Evolutionary conservation across 1,140 invertebrate species (phyloP).

Genomic region (Achroia grisella): DNA sequence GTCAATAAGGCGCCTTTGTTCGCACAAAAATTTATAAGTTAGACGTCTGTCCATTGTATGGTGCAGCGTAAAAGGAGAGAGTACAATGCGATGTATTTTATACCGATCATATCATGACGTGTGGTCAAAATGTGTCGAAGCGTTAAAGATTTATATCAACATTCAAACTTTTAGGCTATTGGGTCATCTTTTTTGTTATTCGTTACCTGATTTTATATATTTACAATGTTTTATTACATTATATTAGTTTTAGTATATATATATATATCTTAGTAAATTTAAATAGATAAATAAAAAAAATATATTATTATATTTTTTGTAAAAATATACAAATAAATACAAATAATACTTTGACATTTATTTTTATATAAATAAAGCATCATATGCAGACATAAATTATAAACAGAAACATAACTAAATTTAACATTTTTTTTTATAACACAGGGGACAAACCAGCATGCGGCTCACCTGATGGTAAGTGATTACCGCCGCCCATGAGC

Average conservation of each 20-base stretch:
- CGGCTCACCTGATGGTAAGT: no score
- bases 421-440: no score
- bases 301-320: no score
- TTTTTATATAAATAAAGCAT: neutral
- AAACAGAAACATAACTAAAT: no score
- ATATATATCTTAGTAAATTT: neutral
- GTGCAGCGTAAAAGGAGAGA: conserved; percentile 27
- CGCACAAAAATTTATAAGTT: conserved; percentile 68
- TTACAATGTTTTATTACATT: no score
- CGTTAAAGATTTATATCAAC: conserved; percentile 61
- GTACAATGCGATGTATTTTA: conserved; percentile 61
- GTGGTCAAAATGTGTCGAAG: conserved; percentile 68
- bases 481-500: no score
- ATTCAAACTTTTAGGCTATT: conserved; percentile 16
- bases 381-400: no score
- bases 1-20: conserved; percentile 69
- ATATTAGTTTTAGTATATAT: no score
- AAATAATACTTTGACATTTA: no score
- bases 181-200: conserved; percentile 12
- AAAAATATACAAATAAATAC: no score
- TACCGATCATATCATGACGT: conserved; percentile 62
- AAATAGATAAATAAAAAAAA: neutral
- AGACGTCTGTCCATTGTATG: conserved; percentile 60
- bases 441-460: no score
- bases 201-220: no score